Evolutionary conservation across 2,888 invertebrate species (phyloP).

Genomic region (Leptothorax acervorum): DNA sequence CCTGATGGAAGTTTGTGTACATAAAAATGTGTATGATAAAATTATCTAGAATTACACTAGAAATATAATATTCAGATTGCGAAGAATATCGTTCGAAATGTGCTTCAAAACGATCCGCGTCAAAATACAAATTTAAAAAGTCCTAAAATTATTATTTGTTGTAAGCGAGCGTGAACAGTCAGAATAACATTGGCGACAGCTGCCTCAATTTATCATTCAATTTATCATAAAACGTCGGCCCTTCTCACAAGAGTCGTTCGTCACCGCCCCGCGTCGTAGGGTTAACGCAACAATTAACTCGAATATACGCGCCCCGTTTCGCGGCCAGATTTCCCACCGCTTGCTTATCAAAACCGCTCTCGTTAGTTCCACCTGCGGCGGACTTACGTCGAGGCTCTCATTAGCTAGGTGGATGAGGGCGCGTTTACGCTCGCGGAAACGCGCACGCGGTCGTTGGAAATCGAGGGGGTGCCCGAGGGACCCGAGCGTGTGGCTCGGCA

Average conservation of each 20-base stretch:
- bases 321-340: neutral
- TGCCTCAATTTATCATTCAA: slow-evolving; percentile 23
- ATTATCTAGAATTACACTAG: neutral
- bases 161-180: neutral
- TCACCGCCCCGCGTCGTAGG: neutral
- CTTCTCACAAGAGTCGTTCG: neutral
- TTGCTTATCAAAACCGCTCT: slow-evolving; percentile 14
- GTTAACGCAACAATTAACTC: slow-evolving; percentile 34
- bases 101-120: neutral
- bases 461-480: slow-evolving; percentile 1
- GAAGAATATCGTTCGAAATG: neutral
- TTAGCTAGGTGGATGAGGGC: neutral
- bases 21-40: neutral
- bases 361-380: neutral
- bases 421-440: slow-evolving; percentile 11
- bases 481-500: slow-evolving; percentile 20
- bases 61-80: neutral
- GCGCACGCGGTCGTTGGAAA: too few relatives aligned
- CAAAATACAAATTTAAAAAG: neutral
- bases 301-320: neutral
- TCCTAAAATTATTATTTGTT: neutral
- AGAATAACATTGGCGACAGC: neutral
- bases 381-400: neutral
- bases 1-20: neutral
- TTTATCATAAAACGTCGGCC: slow-evolving; percentile 5